phyloP scores from a whole-genome alignment of 2,113 vertebrate genomes.

The Girardinichthys multiradiatus region DNA sequence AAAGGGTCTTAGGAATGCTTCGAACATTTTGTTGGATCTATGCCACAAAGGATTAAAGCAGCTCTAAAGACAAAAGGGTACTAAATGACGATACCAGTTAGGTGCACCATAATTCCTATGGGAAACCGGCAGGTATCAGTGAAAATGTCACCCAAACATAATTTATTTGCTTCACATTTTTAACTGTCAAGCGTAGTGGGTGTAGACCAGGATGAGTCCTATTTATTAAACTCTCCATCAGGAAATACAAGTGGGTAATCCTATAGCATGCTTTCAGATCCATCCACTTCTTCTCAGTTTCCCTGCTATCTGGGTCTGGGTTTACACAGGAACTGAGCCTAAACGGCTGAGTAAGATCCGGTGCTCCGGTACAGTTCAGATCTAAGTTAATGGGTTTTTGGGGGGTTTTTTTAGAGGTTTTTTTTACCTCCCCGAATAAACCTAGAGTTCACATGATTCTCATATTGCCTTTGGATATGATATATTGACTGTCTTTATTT shows the following conservation, averaged over 20 bases:
- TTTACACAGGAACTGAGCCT: conserved; percentile 7
- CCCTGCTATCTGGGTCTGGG: background rate
- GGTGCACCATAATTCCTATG: no score
- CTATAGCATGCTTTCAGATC: background rate
- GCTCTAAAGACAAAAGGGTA: no score
- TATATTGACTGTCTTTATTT: conserved; percentile 27
- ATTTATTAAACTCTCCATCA: conserved; percentile 11
- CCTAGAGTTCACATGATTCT: conserved; percentile 22
- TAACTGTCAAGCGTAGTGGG: background rate
- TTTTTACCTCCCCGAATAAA: conserved; percentile 18
- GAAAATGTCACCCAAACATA: background rate
- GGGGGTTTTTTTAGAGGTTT: background rate
- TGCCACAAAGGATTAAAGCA: no score
- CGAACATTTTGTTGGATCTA: no score
- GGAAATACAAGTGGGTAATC: conserved; percentile 17
- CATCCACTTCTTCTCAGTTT: background rate
- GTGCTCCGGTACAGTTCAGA: conserved; percentile 9
- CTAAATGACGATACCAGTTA: no score
- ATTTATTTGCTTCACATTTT: background rate
- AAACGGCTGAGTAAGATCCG: conserved; percentile 20
- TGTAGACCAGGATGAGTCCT: background rate
- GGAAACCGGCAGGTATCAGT: background rate
- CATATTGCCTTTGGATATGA: conserved; percentile 24
- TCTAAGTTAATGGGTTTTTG: conserved; percentile 17
- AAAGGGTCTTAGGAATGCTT: no score